Base-by-base conservation (phyloP, 2,888 invertebrate species). In the Conchocele bisecta region DNA sequence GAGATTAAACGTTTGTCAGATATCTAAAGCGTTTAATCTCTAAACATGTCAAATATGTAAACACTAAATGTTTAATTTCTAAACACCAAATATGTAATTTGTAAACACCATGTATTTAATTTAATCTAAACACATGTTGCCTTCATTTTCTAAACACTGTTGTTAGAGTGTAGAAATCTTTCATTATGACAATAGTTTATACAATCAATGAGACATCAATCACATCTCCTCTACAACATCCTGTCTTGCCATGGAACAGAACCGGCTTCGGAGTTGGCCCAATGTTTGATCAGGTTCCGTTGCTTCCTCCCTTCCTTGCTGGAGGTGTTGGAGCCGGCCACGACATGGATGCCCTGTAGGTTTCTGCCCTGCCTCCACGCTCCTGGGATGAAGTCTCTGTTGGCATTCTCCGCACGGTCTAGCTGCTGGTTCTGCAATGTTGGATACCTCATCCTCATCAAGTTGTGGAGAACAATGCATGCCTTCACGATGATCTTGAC, bases 301-400 rank as follows among this genome's bases (percentile, higher is more conserved):
- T 64, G 65, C 39, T 70, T 41, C 60, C 70, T 69, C 13, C 59
- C 75, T 33, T 63, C 48, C 13, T 33, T 64, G 50, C 48, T 59
- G 33, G 51, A 41, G 4, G 39, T 64, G 65, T 69, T 73, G 11
- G 57, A 35, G 6, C 67, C 73, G 29, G 15, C 17, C 15, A 61
- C 73, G 20, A 29, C 24, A 11, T 54, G 39, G 11, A 48, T 56
- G 59, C 81, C 72, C 9, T 56, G 39, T 68, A 81, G 31, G 51
- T 72, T 58, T 7, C 61, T 42, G 22, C 35, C 65, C 9, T 48
- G 22, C 56, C 81, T 64, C 80, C 82, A 81, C 31, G 50, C 67
- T 37, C 82, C 82, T 37, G 75, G 67, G 13, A 70, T 46, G n/a
- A 73, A 29, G 15, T 66, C 35, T 29, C 56, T 46, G 37, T 79